phyloP scores from a whole-genome alignment of 1,140 invertebrate genomes.

The Atta cephalotes region DNA sequence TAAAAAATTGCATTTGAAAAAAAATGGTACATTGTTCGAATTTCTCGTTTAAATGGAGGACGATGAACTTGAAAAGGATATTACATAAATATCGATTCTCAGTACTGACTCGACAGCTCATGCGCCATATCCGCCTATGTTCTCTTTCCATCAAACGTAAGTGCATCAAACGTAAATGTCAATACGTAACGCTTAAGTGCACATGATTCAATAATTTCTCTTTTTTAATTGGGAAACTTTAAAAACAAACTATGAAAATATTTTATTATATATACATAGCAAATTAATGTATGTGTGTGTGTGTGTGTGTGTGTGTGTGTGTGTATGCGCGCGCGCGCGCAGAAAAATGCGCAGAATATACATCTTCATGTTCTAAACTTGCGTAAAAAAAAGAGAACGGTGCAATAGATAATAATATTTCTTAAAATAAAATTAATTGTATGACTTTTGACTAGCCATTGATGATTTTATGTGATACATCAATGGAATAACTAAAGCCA shows the following conservation, averaged over 20 bases:
- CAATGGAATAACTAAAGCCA: conserved; percentile 81
- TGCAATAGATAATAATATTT: background rate
- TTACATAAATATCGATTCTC: conserved; percentile 71
- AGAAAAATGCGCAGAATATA: no score
- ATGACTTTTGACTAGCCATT: conserved; percentile 77
- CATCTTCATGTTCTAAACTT: no score
- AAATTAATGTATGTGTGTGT: background rate
- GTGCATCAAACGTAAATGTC: background rate
- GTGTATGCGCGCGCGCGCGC: no score
- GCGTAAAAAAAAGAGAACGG: background rate
- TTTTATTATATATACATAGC: background rate
- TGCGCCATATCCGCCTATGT: conserved; percentile 55
- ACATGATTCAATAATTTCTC: background rate
- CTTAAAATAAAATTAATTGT: conserved; percentile 63
- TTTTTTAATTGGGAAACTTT: background rate
- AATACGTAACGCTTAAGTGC: background rate
- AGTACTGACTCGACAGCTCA: conserved; percentile 56
- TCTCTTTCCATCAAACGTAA: background rate
- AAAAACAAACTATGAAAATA: background rate
- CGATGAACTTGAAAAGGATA: conserved; percentile 71
- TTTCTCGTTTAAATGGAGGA: conserved; percentile 58
- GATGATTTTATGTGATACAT: conserved; percentile 32
- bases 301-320: no score
- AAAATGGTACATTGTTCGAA: conserved; percentile 45
- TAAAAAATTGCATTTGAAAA: background rate